Base-by-base conservation (phyloP, 2,113 vertebrate genomes). In the Pantherophis guttatus region DNA sequence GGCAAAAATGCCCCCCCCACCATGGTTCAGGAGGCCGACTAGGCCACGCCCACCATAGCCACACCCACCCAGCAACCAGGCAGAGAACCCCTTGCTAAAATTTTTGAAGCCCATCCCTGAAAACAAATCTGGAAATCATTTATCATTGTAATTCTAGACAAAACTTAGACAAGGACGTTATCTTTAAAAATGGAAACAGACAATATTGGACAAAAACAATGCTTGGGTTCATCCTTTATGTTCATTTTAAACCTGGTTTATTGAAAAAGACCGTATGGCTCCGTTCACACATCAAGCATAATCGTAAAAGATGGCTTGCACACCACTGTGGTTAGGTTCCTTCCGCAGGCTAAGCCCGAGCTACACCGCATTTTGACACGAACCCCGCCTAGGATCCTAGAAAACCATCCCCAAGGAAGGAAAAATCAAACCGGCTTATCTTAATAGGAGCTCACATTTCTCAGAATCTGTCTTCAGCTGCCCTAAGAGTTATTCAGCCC, bases 381-480 rank as follows among this genome's bases (percentile, higher is more conserved):
- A 39, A 81, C 70, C 70, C 33, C 3, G 17, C 70, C 70, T 81
- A 81, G 33, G 7, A 39, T 55, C 19, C 5, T 54, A 15, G 19
- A 44, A 88, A 88, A 55, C 11, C 19, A 5, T 48, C 8, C 17
- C 23, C 10, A 17, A 26, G 91, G 50, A 17, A 92, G 1, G 9
- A 12, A 89, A 39, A 39, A 89, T 10, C 24, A 89, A 23, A 57
- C 8, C 12, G 86, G 52, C 59, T 70, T 70, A 57, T 48, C 87
- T 95, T 96, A 88, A 93, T 95, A 91, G 4, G 0, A 53, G 92
- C 86, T 94, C 90, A 90, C 33, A 81, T 39, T 95, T 94, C 62
- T 95, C 94, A 95, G 85, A 91, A 93, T 94, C 96, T 94, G 92
- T 62, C 89, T 93, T 96, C 87, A 97, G 94, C 93, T 96, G 96